Evolutionary conservation across 2,797 vertebrate genomes (phyloP), one percentile per base, ranked within the genome.

Genomic region (Takifugu ocellatus): DNA sequence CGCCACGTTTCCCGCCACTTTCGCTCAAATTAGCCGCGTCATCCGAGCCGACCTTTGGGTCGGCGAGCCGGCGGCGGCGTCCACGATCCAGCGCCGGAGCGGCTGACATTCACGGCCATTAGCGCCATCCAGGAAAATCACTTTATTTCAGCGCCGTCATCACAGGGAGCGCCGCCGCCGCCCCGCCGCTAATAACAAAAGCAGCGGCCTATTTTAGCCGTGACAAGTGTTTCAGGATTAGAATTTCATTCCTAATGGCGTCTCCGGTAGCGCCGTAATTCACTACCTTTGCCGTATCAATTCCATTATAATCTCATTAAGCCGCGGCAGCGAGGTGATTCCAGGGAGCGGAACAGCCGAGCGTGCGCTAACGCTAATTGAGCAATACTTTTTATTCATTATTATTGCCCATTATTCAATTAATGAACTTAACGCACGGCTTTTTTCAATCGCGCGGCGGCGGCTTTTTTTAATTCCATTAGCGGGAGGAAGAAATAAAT

Each of bases 221-320:
- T 85, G 84, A 87, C 84, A 85, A 84, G 85, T 84, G 84, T 79
- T 84, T 67, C 75, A 82, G 84, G 80, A 82, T 86, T 77, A 78
- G 73, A 85, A 61, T 84, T 83, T 70, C 78, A 73, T 63, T 84
- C 72, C 79, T 87, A 87, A 88, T 84, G 81, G 81, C n/a, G 82
- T 88, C 84, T 80, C 78, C 78, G 81, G 80, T 87, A 82, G 83
- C 83, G 79, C 27, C 87, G 87, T 88, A 89, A 90, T 90, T 89
- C 87, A 84, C 87, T 84, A 89, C 86, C 84, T 87, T 81, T 85
- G 85, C 56, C 67, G 81, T 84, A 88, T 89, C 86, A 86, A 72
- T 89, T 86, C 86, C 87, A 89, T 88, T 87, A 85, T 88, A 88
- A 90, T 87, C 89, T 88, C 88, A 90, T 89, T 89, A 90, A 80